phyloP scores from a whole-genome alignment of 1,140 invertebrate species.

The Propsilocerus akamusi region DNA sequence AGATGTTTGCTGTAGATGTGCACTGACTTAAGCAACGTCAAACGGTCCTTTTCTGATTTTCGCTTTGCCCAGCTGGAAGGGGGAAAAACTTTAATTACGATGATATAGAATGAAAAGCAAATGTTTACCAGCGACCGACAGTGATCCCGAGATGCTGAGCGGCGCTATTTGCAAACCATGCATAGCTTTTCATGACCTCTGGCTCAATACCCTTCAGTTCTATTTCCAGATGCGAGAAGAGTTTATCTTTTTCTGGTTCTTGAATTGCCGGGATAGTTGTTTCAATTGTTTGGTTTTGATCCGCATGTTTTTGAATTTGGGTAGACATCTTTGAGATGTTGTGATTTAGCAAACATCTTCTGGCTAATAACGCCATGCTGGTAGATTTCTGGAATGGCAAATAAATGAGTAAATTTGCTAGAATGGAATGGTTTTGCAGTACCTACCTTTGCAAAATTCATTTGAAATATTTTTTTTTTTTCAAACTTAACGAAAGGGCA shows the following conservation, averaged over 20 bases:
- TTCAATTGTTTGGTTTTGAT: background rate
- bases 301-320: background rate
- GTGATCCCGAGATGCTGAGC: slow-evolving; percentile 62
- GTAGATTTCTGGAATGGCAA: background rate
- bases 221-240: slow-evolving; percentile 68
- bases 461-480: background rate
- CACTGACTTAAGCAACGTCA: slow-evolving; percentile 69
- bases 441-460: background rate
- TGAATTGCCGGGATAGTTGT: background rate
- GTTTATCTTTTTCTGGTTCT: slow-evolving; percentile 42
- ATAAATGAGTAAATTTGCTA: background rate
- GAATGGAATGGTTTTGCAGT: background rate
- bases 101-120: slow-evolving; percentile 4
- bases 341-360: background rate
- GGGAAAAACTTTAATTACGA: slow-evolving; percentile 5
- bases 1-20: slow-evolving; percentile 87
- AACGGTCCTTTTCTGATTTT: slow-evolving; percentile 54
- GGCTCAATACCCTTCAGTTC: slow-evolving; percentile 75
- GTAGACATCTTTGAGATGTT: background rate
- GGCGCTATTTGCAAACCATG: slow-evolving; percentile 58
- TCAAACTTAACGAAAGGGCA: background rate
- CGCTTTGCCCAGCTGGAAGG: slow-evolving; percentile 42
- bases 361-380: background rate
- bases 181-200: slow-evolving; percentile 74
- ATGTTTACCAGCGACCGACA: slow-evolving; percentile 47